Conservation (phyloP, 2,888 invertebrate species). For the Sinodicranocentrus sp. region DNA sequence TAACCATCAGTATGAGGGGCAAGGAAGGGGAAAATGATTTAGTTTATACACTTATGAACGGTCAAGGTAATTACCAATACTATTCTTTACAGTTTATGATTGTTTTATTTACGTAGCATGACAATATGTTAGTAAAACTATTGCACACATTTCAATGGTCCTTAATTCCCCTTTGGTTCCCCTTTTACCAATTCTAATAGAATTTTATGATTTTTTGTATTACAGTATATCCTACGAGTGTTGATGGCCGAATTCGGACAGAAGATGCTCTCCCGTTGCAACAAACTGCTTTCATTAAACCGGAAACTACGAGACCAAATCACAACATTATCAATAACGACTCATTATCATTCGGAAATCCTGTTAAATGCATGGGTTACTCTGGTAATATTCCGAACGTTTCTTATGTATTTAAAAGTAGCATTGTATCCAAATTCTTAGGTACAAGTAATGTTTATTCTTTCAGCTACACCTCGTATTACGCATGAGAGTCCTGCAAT, state of each 20-base stretch:
- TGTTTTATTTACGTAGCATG: too few relatives aligned
- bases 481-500: neutral
- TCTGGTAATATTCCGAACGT: too few relatives aligned
- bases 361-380: slow-evolving; percentile 13
- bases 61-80: slow-evolving; percentile 79
- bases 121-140: too few relatives aligned
- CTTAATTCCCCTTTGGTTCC: too few relatives aligned
- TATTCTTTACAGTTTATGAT: neutral
- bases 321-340: neutral
- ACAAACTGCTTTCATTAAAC: slow-evolving; percentile 39
- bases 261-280: slow-evolving; percentile 55
- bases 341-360: neutral
- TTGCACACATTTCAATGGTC: neutral
- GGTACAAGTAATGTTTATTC: neutral
- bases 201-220: slow-evolving; percentile 18
- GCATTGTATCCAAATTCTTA: neutral
- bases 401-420: too few relatives aligned
- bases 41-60: slow-evolving; percentile 83
- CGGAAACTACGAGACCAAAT: slow-evolving; percentile 17
- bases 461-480: neutral
- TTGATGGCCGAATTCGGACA: slow-evolving; percentile 32
- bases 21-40: slow-evolving; percentile 86
- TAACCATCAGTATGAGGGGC: slow-evolving; percentile 87
- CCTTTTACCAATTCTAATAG: too few relatives aligned
- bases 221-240: slow-evolving; percentile 51